Evolutionary conservation across 2,888 invertebrate genomes (phyloP), one percentile per base, ranked within the genome.

Genomic region (Lampropteryx suffumata): DNA sequence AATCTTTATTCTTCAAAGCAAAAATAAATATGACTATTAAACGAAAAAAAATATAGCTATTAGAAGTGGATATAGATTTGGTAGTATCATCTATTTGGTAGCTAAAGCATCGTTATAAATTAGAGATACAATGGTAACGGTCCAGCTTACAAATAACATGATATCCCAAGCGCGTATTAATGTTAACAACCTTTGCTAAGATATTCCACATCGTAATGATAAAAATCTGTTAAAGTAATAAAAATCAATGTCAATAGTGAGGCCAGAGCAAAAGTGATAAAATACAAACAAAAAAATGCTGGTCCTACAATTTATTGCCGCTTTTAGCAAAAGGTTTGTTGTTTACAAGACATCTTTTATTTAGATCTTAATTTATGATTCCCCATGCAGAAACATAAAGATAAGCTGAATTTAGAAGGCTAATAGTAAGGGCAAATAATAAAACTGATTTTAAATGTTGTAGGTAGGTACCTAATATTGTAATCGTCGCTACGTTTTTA

Each of bases 321-420:
- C 84, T 84, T 84, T 86, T 86, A 85, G 84, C 84, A 84, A 83
- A 84, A 86, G 83, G 82, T 86, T 85, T 80, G 82, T 66, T 84
- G 84, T 85, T 86, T 83, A 85, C 84, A 86, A 82, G 84, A 82
- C 80, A 73, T 79, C 78, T 84, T 84, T 85, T 84, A 84, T 84
- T 85, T 84, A 81, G 83, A 84, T 76, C 82, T 79, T 79, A 82
- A 85, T 84, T 85, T 85, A 85, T 79, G 84, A 74, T 80, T 79
- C 72, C 73, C 77, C 78, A 73, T 78, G 68, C 73, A 73, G 74
- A 68, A 73, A 71, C 70, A 65, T 76, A 78, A 77, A 85, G 84
- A 84, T 84, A 84, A 84, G 79, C 66, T 62, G 66, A 61, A 70
- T 73, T 68, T 69, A 65, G 68, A 70, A 64, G 58, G 65, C 61